phyloP scores from a whole-genome alignment of 2,888 invertebrate species.

The Cataglyphis altisquamis region DNA sequence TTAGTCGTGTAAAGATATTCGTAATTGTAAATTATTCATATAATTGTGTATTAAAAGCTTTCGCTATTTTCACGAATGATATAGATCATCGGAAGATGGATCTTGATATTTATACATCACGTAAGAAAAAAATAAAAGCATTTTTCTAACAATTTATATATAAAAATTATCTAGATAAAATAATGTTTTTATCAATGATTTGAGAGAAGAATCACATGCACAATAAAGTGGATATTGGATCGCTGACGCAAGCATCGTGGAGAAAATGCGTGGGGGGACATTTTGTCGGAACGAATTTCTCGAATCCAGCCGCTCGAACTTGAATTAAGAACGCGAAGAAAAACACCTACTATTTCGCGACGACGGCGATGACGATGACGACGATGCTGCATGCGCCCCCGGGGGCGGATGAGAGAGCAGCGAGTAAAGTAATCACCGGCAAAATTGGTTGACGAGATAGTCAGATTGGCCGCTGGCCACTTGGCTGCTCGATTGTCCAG shows the following conservation, averaged over 20 bases:
- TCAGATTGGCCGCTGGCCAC: conserved; percentile 84
- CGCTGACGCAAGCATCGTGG: neutral
- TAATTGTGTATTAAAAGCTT: neutral
- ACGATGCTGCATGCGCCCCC: conserved; percentile 42
- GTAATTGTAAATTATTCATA: neutral
- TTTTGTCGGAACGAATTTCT: conserved; percentile 25
- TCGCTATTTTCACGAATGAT: neutral
- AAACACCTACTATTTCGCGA: conserved; percentile 60
- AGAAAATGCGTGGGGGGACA: conserved; percentile 1
- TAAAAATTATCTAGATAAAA: neutral
- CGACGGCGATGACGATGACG: conserved; percentile 62
- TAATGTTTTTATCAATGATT: neutral
- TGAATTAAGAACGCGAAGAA: conserved; percentile 43
- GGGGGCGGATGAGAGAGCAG: conserved; percentile 50
- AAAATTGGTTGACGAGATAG: conserved; percentile 85
- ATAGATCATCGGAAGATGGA: neutral
- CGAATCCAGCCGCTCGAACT: conserved; percentile 3
- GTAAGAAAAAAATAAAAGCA: neutral
- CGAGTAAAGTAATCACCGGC: conserved; percentile 84
- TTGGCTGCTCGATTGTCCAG: conserved; percentile 85
- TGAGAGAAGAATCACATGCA: neutral
- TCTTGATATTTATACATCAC: neutral
- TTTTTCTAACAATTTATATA: neutral
- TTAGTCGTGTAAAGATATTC: neutral
- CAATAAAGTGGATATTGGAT: neutral